Conservation (phyloP, 2,113 vertebrate species). For the Upupa epops region DNA sequence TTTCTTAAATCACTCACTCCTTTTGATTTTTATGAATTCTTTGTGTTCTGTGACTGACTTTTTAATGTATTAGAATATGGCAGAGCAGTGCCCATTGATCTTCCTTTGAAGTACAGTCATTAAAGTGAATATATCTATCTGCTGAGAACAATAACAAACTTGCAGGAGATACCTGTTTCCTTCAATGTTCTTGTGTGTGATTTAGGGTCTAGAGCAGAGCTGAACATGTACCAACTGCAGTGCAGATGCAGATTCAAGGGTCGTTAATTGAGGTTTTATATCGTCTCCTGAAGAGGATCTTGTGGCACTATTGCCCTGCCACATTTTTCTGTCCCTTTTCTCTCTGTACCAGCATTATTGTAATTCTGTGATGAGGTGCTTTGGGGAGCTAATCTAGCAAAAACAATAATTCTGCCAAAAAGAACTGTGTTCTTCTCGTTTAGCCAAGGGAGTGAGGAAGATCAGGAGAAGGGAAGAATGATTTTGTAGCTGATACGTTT, state of each 20-base stretch:
- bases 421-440: neutral
- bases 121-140: neutral
- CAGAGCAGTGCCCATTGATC: neutral
- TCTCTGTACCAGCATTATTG: neutral
- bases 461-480: conserved; percentile 1
- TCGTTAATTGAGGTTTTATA: neutral
- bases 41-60: conserved; percentile 2
- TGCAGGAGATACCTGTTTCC: neutral
- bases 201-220: neutral
- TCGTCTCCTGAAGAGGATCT: neutral
- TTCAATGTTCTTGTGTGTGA: neutral
- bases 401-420: neutral
- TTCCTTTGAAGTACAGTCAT: conserved; percentile 1
- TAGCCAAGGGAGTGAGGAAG: neutral
- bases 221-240: neutral
- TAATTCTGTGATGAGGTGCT: neutral
- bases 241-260: neutral
- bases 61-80: neutral
- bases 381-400: neutral
- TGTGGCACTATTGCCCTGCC: neutral
- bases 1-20: neutral
- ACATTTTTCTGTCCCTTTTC: neutral
- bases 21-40: conserved; percentile 30
- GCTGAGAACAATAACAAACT: neutral
- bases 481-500: conserved; percentile 34